Base-by-base conservation (phyloP, 2,113 vertebrate genomes). In the Etheostoma cragini region DNA sequence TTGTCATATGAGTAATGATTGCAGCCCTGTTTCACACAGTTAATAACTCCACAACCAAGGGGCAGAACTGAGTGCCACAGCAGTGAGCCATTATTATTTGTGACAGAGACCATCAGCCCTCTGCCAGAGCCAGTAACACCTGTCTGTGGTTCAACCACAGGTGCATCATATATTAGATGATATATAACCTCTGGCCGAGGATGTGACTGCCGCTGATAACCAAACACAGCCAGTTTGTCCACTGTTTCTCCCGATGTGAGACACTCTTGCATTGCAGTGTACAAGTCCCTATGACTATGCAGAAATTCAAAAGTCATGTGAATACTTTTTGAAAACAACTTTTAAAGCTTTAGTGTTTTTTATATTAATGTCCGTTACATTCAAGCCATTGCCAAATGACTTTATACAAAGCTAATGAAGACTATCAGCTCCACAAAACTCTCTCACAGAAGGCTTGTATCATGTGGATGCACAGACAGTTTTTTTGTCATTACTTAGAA, bases 1-100 rank as follows among this genome's bases (percentile, higher is more conserved):
- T 47, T 52, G 54, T 70, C 46, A n/a, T 78, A n/a, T 8, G 83
- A 81, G 83, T 85, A 81, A 81, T 81, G 73, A 62, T 72, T 64
- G 63, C 62, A 72, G 24, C 38, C 62, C 56, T 62, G 58, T 54
- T 60, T 82, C 21, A 76, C 75, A 58, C 50, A 45, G 66, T 80
- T 79, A 80, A 82, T 80, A 82, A 81, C 71, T 63, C 0, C 64
- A 69, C 67, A 58, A 47, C 57, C 67, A 83, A 70, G 73, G 76
- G 77, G 64, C 71, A 71, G 15, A 38, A 57, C 33, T 54, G 46
- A 66, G 53, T 24, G 61, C 74, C 35, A 53, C 61, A 63, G 76
- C 33, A 24, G 61, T 22, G 24, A 22, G 16, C 54, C 49, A 64
- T 83, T 76, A 68, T 83, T 73, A 87, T 76, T 38, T 57, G 50